phyloP scores from a whole-genome alignment of 2,797 vertebrate genomes.

The Balearica regulorum region DNA sequence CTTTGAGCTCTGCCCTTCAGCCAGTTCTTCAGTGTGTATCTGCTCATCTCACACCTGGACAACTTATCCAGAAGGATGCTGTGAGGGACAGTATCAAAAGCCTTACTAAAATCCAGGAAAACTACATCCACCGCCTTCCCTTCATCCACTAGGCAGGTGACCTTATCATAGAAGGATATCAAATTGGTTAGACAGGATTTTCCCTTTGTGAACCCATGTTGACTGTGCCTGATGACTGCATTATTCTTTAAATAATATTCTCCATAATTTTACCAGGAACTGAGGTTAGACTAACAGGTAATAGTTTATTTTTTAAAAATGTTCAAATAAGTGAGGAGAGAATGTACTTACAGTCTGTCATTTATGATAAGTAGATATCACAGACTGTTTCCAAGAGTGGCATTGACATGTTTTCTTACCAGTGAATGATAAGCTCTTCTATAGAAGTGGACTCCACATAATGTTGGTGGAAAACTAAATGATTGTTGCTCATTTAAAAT shows the following conservation, averaged over 20 bases:
- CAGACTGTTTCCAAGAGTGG: background rate
- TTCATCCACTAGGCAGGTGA: background rate
- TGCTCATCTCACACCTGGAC: background rate
- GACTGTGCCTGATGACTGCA: background rate
- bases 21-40: background rate
- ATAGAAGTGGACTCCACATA: background rate
- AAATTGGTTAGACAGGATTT: background rate
- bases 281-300: background rate
- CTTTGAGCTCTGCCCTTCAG: background rate
- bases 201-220: background rate
- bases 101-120: background rate
- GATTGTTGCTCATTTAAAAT: background rate
- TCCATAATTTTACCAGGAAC: background rate
- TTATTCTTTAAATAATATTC: background rate
- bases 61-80: background rate
- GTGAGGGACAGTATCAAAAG: background rate
- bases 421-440: background rate
- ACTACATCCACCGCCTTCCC: fast-evolving
- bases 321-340: background rate
- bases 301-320: background rate
- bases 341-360: background rate
- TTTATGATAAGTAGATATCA: background rate
- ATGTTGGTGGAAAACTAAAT: background rate
- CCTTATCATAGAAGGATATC: background rate
- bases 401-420: background rate